Evolutionary conservation across 2,797 vertebrate genomes (phyloP).

Genomic region (Leucoraja ocellata): DNA sequence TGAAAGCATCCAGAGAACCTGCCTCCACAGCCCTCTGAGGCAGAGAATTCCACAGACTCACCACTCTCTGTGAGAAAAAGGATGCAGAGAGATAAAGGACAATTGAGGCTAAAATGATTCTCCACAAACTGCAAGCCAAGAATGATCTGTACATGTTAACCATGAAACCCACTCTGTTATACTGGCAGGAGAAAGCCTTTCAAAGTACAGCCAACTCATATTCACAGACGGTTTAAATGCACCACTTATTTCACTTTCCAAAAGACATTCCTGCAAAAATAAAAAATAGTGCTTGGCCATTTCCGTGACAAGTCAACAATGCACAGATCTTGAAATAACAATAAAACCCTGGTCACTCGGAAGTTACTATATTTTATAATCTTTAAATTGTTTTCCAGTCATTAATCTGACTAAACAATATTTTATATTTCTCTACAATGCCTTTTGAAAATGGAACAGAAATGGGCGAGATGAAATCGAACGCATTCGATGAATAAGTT

Average conservation of each 20-base stretch:
- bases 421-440: conserved; percentile 11
- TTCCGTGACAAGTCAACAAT: conserved; percentile 7
- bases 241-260: neutral
- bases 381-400: conserved; percentile 21
- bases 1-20: too few species aligned
- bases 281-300: neutral
- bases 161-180: too few species aligned
- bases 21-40: too few species aligned
- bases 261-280: conserved; percentile 12
- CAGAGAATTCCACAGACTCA: too few species aligned
- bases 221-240: neutral
- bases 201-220: neutral
- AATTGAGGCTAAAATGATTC: too few species aligned
- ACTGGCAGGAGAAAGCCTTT: neutral
- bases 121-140: too few species aligned
- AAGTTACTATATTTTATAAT: too few species aligned
- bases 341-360: too few species aligned
- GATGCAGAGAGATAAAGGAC: too few species aligned
- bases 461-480: neutral
- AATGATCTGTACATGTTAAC: too few species aligned
- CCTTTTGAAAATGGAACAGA: neutral
- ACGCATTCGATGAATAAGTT: neutral
- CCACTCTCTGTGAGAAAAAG: too few species aligned
- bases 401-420: neutral
- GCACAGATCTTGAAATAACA: neutral